Percentiles rank a stretch among this genome's conserved stretches.
phyloP scores from a whole-genome alignment of 2,797 vertebrate species.

The Manis pentadactyla region DNA sequence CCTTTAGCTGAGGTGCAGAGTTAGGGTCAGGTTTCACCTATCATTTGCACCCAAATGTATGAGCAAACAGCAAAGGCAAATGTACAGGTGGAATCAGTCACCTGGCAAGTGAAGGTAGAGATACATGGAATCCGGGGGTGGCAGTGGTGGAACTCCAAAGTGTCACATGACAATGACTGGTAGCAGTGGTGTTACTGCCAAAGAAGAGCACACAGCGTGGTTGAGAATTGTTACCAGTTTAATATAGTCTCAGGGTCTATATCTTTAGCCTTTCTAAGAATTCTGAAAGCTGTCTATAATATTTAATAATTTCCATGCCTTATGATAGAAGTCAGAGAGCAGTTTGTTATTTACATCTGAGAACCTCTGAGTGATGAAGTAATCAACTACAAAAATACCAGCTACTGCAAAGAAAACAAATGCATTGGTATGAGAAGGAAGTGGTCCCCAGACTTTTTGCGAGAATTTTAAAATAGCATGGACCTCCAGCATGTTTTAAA shows the following conservation, averaged over 20 bases:
- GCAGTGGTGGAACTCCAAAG: background rate
- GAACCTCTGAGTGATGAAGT: background rate
- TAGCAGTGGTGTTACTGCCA: background rate
- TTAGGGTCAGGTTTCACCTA: background rate
- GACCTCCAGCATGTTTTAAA: background rate
- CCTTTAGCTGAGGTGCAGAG: background rate
- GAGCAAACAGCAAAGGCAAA: background rate
- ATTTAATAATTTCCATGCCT: background rate
- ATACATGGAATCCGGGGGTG: rapidly evolving
- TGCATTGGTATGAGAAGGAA: background rate
- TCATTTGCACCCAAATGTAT: background rate
- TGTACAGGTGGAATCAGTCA: background rate
- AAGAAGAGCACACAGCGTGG: background rate
- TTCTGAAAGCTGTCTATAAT: background rate
- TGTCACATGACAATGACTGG: background rate
- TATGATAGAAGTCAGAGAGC: background rate
- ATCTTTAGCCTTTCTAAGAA: background rate
- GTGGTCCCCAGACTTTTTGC: background rate
- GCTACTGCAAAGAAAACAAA: background rate
- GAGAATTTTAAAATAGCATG: background rate
- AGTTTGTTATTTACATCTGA: background rate
- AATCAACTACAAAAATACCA: background rate
- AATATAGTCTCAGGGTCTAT: background rate
- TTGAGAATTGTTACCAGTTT: background rate
- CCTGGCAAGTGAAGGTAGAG: background rate